A percentile compares a stretch with the other conserved stretches of the same genome.
Conservation (phyloP, 1,140 invertebrate genomes). For the Portunus trituberculatus region DNA sequence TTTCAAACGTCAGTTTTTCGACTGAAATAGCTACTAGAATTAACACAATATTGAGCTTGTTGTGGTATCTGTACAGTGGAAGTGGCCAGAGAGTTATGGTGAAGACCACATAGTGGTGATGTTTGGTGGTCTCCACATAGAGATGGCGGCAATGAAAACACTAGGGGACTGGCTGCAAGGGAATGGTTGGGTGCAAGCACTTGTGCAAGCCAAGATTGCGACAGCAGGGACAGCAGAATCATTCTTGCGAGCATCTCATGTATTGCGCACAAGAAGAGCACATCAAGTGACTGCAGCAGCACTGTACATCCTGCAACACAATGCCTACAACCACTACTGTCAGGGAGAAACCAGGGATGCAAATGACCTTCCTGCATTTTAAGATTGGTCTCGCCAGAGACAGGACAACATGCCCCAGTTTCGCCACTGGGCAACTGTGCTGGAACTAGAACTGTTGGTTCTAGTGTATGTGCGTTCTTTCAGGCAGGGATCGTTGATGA, state of each 20-base stretch:
- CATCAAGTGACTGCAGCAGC: constrained; percentile 44
- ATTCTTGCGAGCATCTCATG: background rate
- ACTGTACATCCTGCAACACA: constrained; percentile 47
- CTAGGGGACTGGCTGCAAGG: constrained; percentile 39
- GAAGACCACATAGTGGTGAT: constrained; percentile 31
- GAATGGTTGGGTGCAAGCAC: constrained; percentile 51
- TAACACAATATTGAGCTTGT: no score
- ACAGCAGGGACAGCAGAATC: constrained; percentile 5
- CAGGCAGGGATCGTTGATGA: constrained; percentile 39
- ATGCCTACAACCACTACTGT: constrained; percentile 45
- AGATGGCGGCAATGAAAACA: constrained; percentile 28
- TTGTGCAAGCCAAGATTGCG: constrained; percentile 33
- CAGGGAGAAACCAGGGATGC: background rate
- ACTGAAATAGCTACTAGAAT: no score
- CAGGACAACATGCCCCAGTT: constrained; percentile 1
- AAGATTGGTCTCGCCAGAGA: constrained; percentile 39
- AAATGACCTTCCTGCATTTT: background rate
- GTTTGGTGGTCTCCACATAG: background rate
- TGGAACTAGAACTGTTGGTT: constrained; percentile 53
- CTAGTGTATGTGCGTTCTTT: constrained; percentile 41
- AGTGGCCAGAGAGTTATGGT: background rate
- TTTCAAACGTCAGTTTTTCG: no score
- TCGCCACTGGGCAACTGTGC: constrained; percentile 52
- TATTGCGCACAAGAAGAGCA: background rate
- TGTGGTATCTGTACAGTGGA: no score